Evolutionary conservation across 2,113 vertebrate species (phyloP).

Genomic region (Gavia stellata): DNA sequence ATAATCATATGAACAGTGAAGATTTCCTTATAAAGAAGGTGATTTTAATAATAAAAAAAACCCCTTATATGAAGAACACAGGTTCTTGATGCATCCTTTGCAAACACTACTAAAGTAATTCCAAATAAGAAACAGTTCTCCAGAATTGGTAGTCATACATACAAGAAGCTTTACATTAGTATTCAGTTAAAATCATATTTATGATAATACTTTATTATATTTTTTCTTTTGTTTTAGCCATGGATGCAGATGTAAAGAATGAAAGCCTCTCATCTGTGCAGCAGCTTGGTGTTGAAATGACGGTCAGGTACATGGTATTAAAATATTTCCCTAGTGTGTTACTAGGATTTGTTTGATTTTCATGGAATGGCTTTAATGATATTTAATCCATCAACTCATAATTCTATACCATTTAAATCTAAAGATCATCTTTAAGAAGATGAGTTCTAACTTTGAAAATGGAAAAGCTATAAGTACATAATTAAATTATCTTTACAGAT

Average conservation of each 20-base stretch:
- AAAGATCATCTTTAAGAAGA: constrained; percentile 38
- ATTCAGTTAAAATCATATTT: constrained; percentile 43
- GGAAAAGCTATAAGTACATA: neutral
- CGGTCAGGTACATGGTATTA: constrained; percentile 73
- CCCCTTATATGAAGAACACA: neutral
- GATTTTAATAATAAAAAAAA: neutral
- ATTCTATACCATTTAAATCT: constrained; percentile 34
- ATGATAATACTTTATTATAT: constrained; percentile 15
- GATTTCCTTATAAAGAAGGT: neutral
- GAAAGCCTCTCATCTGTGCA: constrained; percentile 75
- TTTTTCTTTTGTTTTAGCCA: constrained; percentile 60
- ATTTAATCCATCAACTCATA: constrained; percentile 23
- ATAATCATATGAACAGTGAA: neutral
- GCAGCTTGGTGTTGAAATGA: constrained; percentile 77
- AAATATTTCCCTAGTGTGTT: constrained; percentile 11
- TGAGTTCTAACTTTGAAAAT: constrained; percentile 4
- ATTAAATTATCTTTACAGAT: constrained; percentile 25
- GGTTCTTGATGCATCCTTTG: neutral
- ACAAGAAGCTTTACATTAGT: constrained; percentile 34
- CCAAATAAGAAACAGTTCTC: constrained; percentile 7
- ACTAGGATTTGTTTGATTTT: constrained; percentile 44
- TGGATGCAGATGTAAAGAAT: constrained; percentile 57
- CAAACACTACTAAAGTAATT: constrained; percentile 3
- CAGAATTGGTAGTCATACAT: constrained; percentile 4
- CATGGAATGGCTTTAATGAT: constrained; percentile 13